These are phyloP conservation scores for Orchestia grillus DNA, from an alignment of 1,140 invertebrate genomes.

Conservation along the genomic window DNA sequence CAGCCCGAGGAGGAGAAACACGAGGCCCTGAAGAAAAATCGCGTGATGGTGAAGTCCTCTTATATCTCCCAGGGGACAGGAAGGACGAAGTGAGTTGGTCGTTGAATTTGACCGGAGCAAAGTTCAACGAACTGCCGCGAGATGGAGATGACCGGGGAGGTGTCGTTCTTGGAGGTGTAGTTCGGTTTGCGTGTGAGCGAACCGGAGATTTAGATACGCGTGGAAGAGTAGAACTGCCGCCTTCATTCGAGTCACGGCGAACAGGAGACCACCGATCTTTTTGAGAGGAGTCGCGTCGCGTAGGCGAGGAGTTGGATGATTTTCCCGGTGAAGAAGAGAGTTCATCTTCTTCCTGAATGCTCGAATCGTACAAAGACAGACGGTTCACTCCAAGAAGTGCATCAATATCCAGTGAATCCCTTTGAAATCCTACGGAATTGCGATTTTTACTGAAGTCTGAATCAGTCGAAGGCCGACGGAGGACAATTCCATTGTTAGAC, in stretches of 20 bases:
- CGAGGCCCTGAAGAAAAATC: constrained; percentile 53
- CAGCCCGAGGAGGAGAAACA: constrained; percentile 27
- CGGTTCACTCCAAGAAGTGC: constrained; percentile 60
- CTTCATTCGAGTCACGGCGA: neutral
- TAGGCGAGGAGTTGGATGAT: constrained; percentile 31
- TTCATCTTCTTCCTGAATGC: constrained; percentile 62
- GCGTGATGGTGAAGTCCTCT: constrained; percentile 46
- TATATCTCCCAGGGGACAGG: constrained; percentile 21
- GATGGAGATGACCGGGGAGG: constrained; percentile 47
- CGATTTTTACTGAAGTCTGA: neutral
- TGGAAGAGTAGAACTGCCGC: constrained; percentile 57
- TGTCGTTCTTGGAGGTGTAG: constrained; percentile 57
- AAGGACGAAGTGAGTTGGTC: constrained; percentile 51
- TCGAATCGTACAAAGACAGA: constrained; percentile 62
- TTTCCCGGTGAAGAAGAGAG: constrained; percentile 31
- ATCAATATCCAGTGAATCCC: constrained; percentile 66
- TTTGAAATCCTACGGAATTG: constrained; percentile 58
- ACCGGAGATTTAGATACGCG: constrained; percentile 27
- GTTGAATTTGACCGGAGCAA: constrained; percentile 43
- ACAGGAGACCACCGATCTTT: constrained; percentile 13
- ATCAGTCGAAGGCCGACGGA: constrained; percentile 38
- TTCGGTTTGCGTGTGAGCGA: constrained; percentile 44
- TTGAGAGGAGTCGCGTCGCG: constrained; percentile 4
- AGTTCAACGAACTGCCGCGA: neutral
- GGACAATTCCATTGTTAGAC: constrained; percentile 13